A percentile compares a stretch with the other conserved stretches of the same genome.
Evolutionary conservation across 2,797 vertebrate genomes (phyloP).

Genomic region (Sebastiscus albofasciatus): DNA sequence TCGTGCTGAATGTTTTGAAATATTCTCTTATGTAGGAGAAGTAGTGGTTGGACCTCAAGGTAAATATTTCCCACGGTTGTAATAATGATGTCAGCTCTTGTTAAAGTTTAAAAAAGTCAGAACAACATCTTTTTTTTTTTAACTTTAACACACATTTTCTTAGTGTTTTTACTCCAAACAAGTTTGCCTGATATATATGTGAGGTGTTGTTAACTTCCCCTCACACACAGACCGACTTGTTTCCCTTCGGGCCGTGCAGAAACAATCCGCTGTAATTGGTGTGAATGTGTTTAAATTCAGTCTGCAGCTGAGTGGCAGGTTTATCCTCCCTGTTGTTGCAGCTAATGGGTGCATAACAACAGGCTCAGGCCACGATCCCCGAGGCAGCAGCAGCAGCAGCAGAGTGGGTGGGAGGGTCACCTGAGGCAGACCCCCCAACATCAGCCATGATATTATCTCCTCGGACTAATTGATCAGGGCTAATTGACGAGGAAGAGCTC

Average conservation of each 20-base stretch:
- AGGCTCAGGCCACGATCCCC: conserved; percentile 77
- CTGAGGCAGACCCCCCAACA: conserved; percentile 54
- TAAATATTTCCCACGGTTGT: conserved; percentile 56
- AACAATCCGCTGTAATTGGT: conserved; percentile 81
- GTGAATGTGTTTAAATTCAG: conserved; percentile 81
- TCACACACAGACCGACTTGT: conserved; percentile 10
- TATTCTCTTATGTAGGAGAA: conserved; percentile 44
- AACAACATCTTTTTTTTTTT: background rate
- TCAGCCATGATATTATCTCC: conserved; percentile 68
- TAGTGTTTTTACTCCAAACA: conserved; percentile 28
- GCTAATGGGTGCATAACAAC: conserved; percentile 82
- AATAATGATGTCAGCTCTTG: conserved; percentile 2
- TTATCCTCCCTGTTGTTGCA: conserved; percentile 83
- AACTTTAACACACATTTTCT: background rate
- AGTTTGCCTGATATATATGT: conserved; percentile 56
- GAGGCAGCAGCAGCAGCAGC: conserved; percentile 66
- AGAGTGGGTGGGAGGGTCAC: conserved; percentile 69
- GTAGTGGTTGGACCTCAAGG: conserved; percentile 25
- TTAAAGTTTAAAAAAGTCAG: background rate
- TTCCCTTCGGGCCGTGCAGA: conserved; percentile 58
- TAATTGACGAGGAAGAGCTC: conserved; percentile 55
- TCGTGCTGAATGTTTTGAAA: conserved; percentile 64
- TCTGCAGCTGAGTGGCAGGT: conserved; percentile 73
- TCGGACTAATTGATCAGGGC: conserved; percentile 51
- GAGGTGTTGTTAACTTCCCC: conserved; percentile 10